phyloP scores from a whole-genome alignment of 2,888 invertebrate species.

The Drosophila fungiperda region DNA sequence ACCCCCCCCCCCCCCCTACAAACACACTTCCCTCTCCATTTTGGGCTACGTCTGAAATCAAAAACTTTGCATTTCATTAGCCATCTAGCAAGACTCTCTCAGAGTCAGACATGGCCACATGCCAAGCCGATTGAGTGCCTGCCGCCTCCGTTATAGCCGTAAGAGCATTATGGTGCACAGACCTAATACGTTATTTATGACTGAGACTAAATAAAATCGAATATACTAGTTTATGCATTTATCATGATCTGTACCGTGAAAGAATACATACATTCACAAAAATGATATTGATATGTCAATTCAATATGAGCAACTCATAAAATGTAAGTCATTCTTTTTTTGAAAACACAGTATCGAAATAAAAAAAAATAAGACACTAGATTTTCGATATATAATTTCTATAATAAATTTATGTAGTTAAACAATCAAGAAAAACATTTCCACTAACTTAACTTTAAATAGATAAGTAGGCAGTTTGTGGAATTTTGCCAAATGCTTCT shows the following conservation, averaged over 20 bases:
- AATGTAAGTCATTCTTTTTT: neutral
- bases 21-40: slow-evolving; percentile 9
- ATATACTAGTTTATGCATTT: slow-evolving; percentile 48
- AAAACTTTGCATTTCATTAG: slow-evolving; percentile 63
- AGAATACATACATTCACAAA: slow-evolving; percentile 10
- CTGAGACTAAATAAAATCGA: slow-evolving; percentile 41
- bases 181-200: slow-evolving; percentile 59
- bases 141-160: slow-evolving; percentile 40
- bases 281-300: slow-evolving; percentile 1
- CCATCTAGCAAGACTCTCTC: slow-evolving; percentile 21
- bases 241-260: slow-evolving; percentile 43
- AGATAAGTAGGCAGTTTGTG: neutral
- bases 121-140: slow-evolving; percentile 16
- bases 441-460: neutral
- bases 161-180: slow-evolving; percentile 39
- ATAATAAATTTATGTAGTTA: neutral
- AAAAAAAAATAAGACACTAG: neutral
- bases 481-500: neutral
- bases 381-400: neutral
- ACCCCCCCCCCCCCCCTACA: neutral
- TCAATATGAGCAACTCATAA: neutral
- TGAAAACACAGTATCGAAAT: neutral
- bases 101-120: slow-evolving; percentile 20
- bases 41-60: slow-evolving; percentile 39
- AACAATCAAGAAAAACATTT: neutral